phyloP scores from a whole-genome alignment of 2,113 vertebrate genomes.

The Egretta garzetta region DNA sequence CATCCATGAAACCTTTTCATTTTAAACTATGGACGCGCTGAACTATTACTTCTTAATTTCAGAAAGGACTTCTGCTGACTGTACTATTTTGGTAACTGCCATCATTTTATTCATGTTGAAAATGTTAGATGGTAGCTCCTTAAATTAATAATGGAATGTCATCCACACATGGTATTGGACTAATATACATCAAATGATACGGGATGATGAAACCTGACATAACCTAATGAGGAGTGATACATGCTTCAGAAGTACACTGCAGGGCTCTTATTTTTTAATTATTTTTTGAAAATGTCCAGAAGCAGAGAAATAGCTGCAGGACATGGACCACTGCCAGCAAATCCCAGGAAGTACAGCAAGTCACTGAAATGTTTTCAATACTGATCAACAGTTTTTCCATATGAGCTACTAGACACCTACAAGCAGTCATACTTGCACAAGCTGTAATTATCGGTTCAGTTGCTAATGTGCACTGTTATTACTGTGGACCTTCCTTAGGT shows the following conservation, averaged over 20 bases:
- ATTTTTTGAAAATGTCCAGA: background rate
- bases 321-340: background rate
- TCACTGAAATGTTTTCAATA: background rate
- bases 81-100: background rate
- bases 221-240: background rate
- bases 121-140: slow-evolving; percentile 9
- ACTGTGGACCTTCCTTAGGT: background rate
- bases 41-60: background rate
- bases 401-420: background rate
- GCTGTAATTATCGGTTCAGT: background rate
- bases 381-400: background rate
- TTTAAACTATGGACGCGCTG: background rate
- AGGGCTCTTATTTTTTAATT: background rate
- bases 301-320: background rate
- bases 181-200: background rate
- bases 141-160: background rate
- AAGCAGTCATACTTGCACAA: background rate
- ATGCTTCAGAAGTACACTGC: background rate
- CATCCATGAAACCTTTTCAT: background rate
- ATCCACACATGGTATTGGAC: background rate
- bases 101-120: background rate
- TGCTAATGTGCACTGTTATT: background rate
- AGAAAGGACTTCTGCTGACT: background rate
- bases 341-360: background rate
- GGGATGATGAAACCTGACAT: slow-evolving; percentile 4